A percentile compares a stretch with the other conserved stretches of the same genome.
Evolutionary conservation across 92 coral and sea anemone genomes (phyloP).

Genomic region (Epizoanthus stellaris): DNA sequence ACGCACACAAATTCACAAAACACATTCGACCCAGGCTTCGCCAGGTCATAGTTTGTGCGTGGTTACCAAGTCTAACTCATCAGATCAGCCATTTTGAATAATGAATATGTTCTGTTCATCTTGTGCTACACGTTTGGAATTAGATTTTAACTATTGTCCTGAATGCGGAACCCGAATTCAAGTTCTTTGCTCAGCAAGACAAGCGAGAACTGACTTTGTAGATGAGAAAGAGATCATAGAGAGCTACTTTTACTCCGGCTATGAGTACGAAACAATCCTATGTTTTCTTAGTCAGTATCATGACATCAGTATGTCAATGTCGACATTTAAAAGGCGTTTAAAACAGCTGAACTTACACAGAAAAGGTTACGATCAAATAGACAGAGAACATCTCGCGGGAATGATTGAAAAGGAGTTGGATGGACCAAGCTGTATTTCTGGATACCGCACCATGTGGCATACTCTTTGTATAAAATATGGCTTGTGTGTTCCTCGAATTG

Average conservation of each 20-base stretch:
- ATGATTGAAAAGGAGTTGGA: slow-evolving; percentile 54
- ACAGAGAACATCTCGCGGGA: slow-evolving; percentile 40
- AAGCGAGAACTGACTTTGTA: neutral
- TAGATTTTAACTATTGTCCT: too few species aligned
- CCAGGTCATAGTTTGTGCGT: too few species aligned
- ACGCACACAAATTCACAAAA: too few species aligned
- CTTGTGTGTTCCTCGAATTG: slow-evolving; percentile 61
- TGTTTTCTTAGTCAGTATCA: slow-evolving; percentile 62
- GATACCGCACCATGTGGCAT: slow-evolving; percentile 69
- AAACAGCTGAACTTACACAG: slow-evolving; percentile 38
- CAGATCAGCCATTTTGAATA: too few species aligned
- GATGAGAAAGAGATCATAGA: slow-evolving; percentile 51
- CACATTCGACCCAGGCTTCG: too few species aligned
- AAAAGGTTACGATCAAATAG: slow-evolving; percentile 26
- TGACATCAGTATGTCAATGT: slow-evolving; percentile 52
- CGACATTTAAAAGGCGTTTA: slow-evolving; percentile 62
- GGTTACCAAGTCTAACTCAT: too few species aligned
- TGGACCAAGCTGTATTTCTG: slow-evolving; percentile 62
- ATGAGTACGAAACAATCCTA: slow-evolving; percentile 57
- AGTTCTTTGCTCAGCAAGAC: too few species aligned
- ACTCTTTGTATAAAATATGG: slow-evolving; percentile 66
- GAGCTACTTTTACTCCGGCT: slow-evolving; percentile 56
- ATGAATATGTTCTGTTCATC: too few species aligned
- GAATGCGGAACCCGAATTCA: too few species aligned
- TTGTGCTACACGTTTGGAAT: too few species aligned